These are phyloP conservation scores for Pachyramphus minor DNA, from an alignment of 2,113 vertebrate species.

Conservation along the genomic window DNA sequence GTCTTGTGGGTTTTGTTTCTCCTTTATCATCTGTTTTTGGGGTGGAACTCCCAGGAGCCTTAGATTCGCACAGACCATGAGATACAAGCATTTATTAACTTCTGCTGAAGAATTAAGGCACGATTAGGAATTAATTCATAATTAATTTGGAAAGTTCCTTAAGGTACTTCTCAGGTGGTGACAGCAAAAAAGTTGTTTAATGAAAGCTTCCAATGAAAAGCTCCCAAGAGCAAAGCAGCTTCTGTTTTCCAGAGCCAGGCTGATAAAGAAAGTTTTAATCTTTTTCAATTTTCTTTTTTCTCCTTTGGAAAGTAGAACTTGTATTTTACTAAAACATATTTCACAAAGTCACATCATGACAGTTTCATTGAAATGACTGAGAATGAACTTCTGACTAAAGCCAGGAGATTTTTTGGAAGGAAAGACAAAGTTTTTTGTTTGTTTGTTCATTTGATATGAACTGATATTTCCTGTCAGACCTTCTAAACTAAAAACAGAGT, in stretches of 20 bases:
- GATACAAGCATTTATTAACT: neutral
- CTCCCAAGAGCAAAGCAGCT: neutral
- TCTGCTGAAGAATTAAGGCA: too few species aligned
- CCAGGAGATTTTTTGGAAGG: neutral
- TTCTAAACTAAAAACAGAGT: neutral
- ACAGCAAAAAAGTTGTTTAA: neutral
- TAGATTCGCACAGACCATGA: too few species aligned
- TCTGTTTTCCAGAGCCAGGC: neutral
- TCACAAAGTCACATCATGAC: neutral
- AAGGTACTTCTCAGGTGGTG: neutral
- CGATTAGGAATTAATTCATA: neutral
- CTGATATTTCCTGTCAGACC: neutral
- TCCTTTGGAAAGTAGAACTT: neutral
- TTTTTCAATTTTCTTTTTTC: neutral
- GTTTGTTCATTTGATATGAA: neutral
- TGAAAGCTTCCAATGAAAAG: neutral
- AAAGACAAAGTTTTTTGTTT: neutral
- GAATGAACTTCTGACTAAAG: neutral
- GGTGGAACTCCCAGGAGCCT: neutral
- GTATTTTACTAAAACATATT: neutral
- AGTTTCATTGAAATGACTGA: neutral
- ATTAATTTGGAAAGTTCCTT: neutral
- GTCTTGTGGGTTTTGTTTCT: neutral
- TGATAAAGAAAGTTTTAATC: neutral
- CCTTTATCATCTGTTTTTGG: neutral